Percentiles rank a stretch among this genome's conserved stretches.
These are phyloP conservation scores for Lepidurus arcticus DNA, from an alignment of 1,140 invertebrate species.

Conservation along the genomic window DNA sequence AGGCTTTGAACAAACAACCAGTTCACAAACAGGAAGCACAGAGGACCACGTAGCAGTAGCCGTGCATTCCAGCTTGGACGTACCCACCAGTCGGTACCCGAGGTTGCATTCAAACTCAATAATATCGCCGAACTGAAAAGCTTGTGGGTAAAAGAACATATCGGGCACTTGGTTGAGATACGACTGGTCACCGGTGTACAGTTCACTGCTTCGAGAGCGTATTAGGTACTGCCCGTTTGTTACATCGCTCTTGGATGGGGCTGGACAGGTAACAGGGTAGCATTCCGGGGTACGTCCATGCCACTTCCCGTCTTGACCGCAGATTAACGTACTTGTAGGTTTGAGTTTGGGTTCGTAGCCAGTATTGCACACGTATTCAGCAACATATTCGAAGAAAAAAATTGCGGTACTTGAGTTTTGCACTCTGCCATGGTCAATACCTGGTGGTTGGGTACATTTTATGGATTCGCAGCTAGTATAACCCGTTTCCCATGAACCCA, in stretches of 20 bases:
- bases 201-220: not conserved
- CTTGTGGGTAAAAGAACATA: constrained; percentile 24
- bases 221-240: not conserved
- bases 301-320: constrained; percentile 30
- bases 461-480: constrained; percentile 40
- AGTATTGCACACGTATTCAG: constrained; percentile 42
- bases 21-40: constrained; percentile 40
- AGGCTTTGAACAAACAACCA: constrained; percentile 41
- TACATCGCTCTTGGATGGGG: not conserved
- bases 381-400: constrained; percentile 29
- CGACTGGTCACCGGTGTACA: not conserved
- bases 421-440: constrained; percentile 40
- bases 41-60: constrained; percentile 42
- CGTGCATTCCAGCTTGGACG: constrained; percentile 39
- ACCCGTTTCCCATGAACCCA: constrained; percentile 42
- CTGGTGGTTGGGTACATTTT: constrained; percentile 38
- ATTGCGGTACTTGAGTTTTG: constrained; percentile 38
- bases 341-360: constrained; percentile 43
- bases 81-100: constrained; percentile 42
- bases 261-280: constrained; percentile 35
- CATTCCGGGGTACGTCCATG: constrained; percentile 37
- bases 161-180: not conserved
- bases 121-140: constrained; percentile 33
- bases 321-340: constrained; percentile 7
- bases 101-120: constrained; percentile 36